These are phyloP conservation scores for Sphaeramia orbicularis DNA, from an alignment of 2,797 vertebrate genomes.

Conservation along the genomic window DNA sequence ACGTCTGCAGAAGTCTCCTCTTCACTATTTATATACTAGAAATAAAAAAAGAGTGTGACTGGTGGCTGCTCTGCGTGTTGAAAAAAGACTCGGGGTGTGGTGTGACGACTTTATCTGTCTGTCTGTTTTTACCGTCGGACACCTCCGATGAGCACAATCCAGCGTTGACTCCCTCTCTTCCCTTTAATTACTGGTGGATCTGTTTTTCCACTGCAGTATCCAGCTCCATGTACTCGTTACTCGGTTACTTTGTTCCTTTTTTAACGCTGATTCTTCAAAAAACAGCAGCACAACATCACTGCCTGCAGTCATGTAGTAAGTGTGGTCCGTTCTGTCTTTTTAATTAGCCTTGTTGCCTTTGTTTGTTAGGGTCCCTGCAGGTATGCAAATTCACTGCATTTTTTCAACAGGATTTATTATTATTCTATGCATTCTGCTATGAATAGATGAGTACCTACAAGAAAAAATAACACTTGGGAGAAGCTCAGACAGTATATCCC, in stretches of 20 bases:
- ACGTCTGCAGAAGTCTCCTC: slow-evolving; percentile 27
- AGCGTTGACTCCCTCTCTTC: too few relatives aligned
- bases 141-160: slow-evolving; percentile 36
- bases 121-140: slow-evolving; percentile 38
- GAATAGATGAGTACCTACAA: too few relatives aligned
- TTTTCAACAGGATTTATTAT: background rate
- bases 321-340: slow-evolving; percentile 17
- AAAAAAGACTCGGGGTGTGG: slow-evolving; percentile 44
- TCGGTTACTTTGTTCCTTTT: slow-evolving; percentile 73
- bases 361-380: background rate
- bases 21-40: slow-evolving; percentile 54
- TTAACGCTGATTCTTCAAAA: slow-evolving; percentile 76
- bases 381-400: background rate
- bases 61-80: slow-evolving; percentile 20
- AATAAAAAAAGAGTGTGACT: slow-evolving; percentile 33
- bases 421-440: background rate
- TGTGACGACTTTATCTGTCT: slow-evolving; percentile 43
- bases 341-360: background rate
- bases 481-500: slow-evolving; percentile 37
- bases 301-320: slow-evolving; percentile 69
- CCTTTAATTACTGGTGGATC: slow-evolving; percentile 1
- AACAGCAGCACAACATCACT: slow-evolving; percentile 55
- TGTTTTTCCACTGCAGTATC: slow-evolving; percentile 19
- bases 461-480: slow-evolving; percentile 19
- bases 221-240: slow-evolving; percentile 70